Base-by-base conservation (phyloP, 2,797 vertebrate species). In the Paguma larvata region DNA sequence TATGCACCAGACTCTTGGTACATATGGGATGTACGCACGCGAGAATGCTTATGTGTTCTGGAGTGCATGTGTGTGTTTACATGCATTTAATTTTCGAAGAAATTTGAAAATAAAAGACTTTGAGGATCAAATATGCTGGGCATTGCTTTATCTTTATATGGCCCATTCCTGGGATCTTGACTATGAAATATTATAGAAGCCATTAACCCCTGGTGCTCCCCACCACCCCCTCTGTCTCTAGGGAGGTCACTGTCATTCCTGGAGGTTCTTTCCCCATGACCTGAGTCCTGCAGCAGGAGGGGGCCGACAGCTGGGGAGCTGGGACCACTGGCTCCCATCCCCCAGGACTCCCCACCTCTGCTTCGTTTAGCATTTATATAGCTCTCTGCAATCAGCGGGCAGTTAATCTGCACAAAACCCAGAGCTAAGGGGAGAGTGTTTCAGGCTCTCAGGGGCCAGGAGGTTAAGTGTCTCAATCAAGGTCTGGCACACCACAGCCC, bases 321-420 rank as follows among this genome's bases (percentile, higher is more conserved):
- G 5, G 38, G 78, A 27, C 77, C 27, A 25, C 34, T 5, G 63
- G 67, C 53, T 92, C 78, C 84, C 85, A 30, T 79, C 59, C 82
- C 73, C 87, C 46, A 56, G 16, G 11, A 11, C 48, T 12, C 41
- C 63, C 85, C 53, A 11, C 51, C 78, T 67, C 72, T 4, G 27
- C 32, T 23, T 87, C 85, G 86, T 83, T 95, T 97, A 96, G 95
- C 97, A 95, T 95, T 96, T 96, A 78, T 91, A 96, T n/a, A 92
- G 95, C 92, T 96, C 90, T 95, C 82, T 83, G 44, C 67, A 84
- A 92, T 96, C 95, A 93, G 92, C 0, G 25, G 68, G 38, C 92
- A 96, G 95, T 94, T 95, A 48, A 95, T 96, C 84, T 85, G 92
- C 51, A 41, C 82, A 67, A 86, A 84, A 85, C 85, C 72, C 78